Conservation (phyloP, 2,888 invertebrate genomes). For the Dolichopus griseipennis region DNA sequence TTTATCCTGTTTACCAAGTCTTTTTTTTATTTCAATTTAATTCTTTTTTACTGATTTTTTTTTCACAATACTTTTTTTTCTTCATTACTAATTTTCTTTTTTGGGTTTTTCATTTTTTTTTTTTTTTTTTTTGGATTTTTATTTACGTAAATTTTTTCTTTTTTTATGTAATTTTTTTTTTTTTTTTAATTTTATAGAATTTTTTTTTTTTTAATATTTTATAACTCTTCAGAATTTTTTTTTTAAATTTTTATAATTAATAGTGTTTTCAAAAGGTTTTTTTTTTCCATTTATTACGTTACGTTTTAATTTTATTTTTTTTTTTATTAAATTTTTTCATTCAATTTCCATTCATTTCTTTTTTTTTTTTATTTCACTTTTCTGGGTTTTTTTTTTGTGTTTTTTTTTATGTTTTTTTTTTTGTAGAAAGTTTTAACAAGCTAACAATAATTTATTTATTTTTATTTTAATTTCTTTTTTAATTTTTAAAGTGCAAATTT, state of each 20-base stretch:
- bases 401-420: background rate
- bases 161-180: background rate
- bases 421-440: slow-evolving; percentile 1
- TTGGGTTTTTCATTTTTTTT: background rate
- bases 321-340: background rate
- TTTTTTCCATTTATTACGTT: background rate
- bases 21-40: background rate
- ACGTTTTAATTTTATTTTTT: background rate
- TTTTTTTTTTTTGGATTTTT: no score
- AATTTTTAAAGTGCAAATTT: background rate
- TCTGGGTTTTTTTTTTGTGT: no score
- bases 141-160: background rate
- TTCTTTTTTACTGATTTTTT: background rate
- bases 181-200: background rate
- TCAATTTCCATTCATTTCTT: no score
- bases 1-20: slow-evolving; percentile 6
- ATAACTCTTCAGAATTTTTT: background rate
- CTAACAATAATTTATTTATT: background rate
- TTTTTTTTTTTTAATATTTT: no score
- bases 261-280: background rate
- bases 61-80: background rate
- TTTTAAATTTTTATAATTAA: background rate
- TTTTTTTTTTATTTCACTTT: no score
- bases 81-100: background rate
- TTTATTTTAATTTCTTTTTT: background rate